Percentiles rank a stretch among this genome's conserved stretches.
Conservation (phyloP, 2,888 invertebrate species). For the Drosophila prolongata region DNA sequence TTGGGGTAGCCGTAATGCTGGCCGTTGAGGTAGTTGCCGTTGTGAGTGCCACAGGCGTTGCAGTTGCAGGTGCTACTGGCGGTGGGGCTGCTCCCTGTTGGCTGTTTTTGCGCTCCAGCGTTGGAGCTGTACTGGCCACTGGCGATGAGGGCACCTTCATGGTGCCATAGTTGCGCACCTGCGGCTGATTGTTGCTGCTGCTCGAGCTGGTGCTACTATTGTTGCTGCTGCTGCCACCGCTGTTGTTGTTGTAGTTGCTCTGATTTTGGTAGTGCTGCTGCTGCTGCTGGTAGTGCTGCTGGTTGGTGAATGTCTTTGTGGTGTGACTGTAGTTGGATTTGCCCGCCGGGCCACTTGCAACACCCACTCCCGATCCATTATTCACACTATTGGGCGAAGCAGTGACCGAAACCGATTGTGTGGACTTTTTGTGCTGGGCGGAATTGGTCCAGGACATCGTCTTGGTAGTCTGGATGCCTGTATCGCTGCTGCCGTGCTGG, state of each 20-base stretch:
- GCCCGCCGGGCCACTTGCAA: constrained; percentile 8
- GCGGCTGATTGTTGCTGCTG: constrained; percentile 78
- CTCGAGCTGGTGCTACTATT: constrained; percentile 64
- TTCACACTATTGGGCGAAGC: constrained; percentile 82
- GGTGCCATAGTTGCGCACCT: constrained; percentile 81
- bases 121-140: constrained; percentile 84
- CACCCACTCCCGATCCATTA: constrained; percentile 31
- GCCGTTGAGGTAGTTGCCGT: constrained; percentile 85
- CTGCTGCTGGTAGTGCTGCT: constrained; percentile 81
- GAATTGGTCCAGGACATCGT: constrained; percentile 85
- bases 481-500: constrained; percentile 56
- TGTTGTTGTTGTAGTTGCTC: constrained; percentile 43
- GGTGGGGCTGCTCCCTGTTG: constrained; percentile 61
- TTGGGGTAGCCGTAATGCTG: constrained; percentile 85
- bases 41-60: constrained; percentile 71
- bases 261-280: constrained; percentile 80
- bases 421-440: constrained; percentile 84
- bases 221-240: constrained; percentile 69
- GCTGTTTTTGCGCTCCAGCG: constrained; percentile 85
- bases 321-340: constrained; percentile 64
- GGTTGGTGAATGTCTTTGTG: constrained; percentile 77
- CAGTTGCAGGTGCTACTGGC: constrained; percentile 19
- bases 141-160: constrained; percentile 84
- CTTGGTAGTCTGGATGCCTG: constrained; percentile 75
- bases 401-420: constrained; percentile 83